Evolutionary conservation across 2,113 vertebrate genomes (phyloP), one percentile per base, ranked within the genome.

Genomic region (Ranitomeya imitator): DNA sequence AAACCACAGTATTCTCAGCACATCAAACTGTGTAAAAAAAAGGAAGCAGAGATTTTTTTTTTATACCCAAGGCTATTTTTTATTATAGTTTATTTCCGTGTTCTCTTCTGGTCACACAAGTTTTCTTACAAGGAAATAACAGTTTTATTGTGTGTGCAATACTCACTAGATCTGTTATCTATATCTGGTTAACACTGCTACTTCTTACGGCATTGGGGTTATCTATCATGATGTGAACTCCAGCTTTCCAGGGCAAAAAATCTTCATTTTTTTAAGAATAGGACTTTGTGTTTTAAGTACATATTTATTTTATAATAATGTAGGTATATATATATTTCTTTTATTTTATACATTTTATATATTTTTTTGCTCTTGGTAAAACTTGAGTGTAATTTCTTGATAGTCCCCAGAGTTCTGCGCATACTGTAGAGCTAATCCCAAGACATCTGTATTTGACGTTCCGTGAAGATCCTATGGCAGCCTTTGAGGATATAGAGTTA

Each of bases 21-120:
- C 79, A 61, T 77, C 81, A 77, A 69, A 88, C 71, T 26, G 31
- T 57, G 60, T 16, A 45, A 69, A 88, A 86, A 82, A 89, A 88
- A 85, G 51, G 59, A 91, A 92, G 91, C 91, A 93, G 88, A 86
- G 87, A 88, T 65, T 21, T 80, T 87, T 60, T 90, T 90, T 92
- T 92, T 91, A 93, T 91, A 88, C 95, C 94, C 93, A 95, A 94
- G 93, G 94, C 91, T 93, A 86, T 76, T 85, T 90, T 85, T 90
- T 94, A 94, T 95, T 94, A 93, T 90, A 90, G 85, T 92, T 91
- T 92, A 92, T 91, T 91, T 93, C 92, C 89, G 89, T 86, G 83
- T 93, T 92, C 92, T 93, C 93, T 91, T 90, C 90, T 91, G 91
- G 91, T 94, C 91, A 81, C 88, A 79, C 5, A 88, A 85, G 90